Percentiles rank a stretch among this genome's conserved stretches.
Evolutionary conservation across 2,797 vertebrate species (phyloP).

Genomic region (Macrochelys suwanniensis): DNA sequence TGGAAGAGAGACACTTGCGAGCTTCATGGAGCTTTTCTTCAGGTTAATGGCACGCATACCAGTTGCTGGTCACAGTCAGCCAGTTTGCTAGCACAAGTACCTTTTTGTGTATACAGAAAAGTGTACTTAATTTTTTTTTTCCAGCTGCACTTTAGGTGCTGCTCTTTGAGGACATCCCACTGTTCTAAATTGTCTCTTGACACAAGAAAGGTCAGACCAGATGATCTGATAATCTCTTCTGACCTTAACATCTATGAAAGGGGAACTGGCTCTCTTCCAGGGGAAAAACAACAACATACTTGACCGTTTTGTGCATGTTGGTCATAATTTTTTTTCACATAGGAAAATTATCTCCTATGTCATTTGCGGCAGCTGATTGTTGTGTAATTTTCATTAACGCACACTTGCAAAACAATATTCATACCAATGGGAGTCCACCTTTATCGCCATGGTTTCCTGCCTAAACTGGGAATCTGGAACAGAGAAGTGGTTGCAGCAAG

Average conservation of each 20-base stretch:
- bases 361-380: background rate
- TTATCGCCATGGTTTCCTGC: background rate
- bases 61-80: too few species aligned
- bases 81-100: background rate
- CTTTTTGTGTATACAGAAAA: background rate
- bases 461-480: background rate
- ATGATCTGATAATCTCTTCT: background rate
- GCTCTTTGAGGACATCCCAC: background rate
- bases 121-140: background rate
- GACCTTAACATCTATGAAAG: background rate
- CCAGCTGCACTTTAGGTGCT: background rate
- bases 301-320: background rate
- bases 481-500: background rate
- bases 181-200: background rate
- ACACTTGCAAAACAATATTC: background rate
- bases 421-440: background rate
- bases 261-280: background rate
- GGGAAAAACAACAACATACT: background rate
- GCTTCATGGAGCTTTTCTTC: too few species aligned
- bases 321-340: background rate
- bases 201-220: background rate
- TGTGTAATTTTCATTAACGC: background rate
- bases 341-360: background rate
- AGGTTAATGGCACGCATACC: too few species aligned
- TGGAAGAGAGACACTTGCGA: too few species aligned